A percentile compares a stretch with the other conserved stretches of the same genome.
Evolutionary conservation across 2,113 vertebrate species (phyloP).

Genomic region (Mola mola): DNA sequence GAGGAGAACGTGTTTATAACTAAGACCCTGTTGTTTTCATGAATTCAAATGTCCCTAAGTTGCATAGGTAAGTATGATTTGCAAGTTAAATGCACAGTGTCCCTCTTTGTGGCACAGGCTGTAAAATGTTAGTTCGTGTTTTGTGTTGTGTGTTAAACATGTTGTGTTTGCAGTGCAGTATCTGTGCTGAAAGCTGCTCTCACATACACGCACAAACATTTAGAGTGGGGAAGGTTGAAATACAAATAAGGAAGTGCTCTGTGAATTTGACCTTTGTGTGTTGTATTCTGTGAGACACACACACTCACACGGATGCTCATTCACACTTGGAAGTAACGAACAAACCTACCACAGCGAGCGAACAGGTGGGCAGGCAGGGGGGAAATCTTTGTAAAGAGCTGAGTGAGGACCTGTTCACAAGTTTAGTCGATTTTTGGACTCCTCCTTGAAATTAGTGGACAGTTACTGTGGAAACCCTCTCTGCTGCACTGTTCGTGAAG

Average conservation of each 20-base stretch:
- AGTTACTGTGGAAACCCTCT: background rate
- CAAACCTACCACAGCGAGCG: constrained; percentile 24
- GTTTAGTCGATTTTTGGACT: too few species aligned
- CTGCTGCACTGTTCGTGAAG: background rate
- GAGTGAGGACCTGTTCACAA: too few species aligned
- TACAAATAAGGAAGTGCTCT: constrained; percentile 78
- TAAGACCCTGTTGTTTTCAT: too few species aligned
- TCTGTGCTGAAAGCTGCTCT: constrained; percentile 2
- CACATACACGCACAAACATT: constrained; percentile 1
- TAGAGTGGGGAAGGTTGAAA: constrained; percentile 28
- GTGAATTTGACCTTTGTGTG: constrained; percentile 74
- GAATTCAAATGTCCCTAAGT: too few species aligned
- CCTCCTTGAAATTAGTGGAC: constrained; percentile 10
- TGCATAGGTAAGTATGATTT: constrained; percentile 38
- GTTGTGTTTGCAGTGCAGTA: background rate
- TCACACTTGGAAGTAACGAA: constrained; percentile 62
- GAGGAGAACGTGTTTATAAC: background rate
- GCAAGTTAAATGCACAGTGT: constrained; percentile 46
- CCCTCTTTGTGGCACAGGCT: background rate
- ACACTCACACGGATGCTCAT: constrained; percentile 2
- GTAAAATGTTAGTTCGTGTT: background rate
- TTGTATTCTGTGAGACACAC: constrained; percentile 8
- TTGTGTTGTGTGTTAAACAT: too few species aligned
- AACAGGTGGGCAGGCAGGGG: constrained; percentile 44
- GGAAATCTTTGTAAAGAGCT: constrained; percentile 16